Conservation (phyloP, 2,888 invertebrate genomes). For the Ommatoiulus sabulosus region DNA sequence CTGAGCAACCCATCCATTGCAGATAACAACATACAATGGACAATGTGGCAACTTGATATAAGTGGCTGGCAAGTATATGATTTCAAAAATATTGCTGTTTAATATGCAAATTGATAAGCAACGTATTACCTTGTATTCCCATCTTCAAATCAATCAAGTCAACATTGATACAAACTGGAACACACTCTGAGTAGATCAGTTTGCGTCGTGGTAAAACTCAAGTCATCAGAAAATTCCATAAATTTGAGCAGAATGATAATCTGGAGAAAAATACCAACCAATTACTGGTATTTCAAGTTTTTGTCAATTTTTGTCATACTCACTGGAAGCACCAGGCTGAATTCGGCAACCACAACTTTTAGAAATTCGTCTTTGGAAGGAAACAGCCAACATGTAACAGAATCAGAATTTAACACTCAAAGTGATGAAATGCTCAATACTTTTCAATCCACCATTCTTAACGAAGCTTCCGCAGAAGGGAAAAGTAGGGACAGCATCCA, state of each 20-base stretch:
- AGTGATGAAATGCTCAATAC: neutral
- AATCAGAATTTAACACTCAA: neutral
- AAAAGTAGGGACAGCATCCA: neutral
- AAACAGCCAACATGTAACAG: neutral
- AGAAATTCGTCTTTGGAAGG: neutral
- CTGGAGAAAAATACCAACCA: too few species aligned
- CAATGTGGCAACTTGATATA: neutral
- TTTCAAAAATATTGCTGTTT: too few species aligned
- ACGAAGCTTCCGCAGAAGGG: neutral
- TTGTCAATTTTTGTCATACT: neutral
- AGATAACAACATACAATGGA: neutral
- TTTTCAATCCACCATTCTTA: neutral
- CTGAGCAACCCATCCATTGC: too few species aligned
- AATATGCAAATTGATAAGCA: too few species aligned
- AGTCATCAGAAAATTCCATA: neutral
- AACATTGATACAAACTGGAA: too few species aligned
- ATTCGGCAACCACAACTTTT: neutral
- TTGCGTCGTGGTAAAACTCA: neutral
- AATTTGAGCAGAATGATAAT: neutral
- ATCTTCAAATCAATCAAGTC: too few species aligned
- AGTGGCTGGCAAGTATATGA: too few species aligned
- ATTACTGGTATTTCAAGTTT: too few species aligned
- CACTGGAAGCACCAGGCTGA: neutral
- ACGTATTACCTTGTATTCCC: too few species aligned
- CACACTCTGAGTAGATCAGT: too few species aligned